Conservation (phyloP, 35 echinoderm and acorn worm genomes). For the Amphiura filiformis region DNA sequence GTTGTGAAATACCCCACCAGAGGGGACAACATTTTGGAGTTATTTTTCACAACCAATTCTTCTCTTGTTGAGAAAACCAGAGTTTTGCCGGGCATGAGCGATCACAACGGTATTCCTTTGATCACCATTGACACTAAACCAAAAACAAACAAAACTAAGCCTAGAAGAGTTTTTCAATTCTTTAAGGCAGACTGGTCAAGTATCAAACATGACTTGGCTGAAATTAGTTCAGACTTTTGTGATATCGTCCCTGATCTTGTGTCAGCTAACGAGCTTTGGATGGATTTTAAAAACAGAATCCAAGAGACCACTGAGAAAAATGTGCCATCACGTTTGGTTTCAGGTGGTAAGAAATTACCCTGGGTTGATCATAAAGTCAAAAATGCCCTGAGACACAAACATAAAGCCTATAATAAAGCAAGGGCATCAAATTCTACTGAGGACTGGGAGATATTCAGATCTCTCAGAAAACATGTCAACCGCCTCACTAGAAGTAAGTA, state of each 20-base stretch:
- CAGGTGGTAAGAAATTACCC: background rate
- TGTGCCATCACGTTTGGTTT: background rate
- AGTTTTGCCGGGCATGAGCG: background rate
- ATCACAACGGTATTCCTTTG: background rate
- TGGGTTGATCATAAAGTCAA: background rate
- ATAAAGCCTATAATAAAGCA: background rate
- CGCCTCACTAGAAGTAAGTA: background rate
- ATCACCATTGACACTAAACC: background rate
- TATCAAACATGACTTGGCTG: background rate
- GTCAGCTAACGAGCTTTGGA: background rate
- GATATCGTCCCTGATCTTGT: background rate
- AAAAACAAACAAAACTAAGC: background rate
- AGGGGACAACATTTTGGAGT: background rate
- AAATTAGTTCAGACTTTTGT: background rate
- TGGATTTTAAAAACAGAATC: background rate
- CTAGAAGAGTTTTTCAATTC: background rate
- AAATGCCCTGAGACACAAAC: background rate
- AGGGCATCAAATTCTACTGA: background rate
- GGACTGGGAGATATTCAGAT: background rate
- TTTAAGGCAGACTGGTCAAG: background rate
- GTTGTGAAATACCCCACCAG: conserved; percentile 11
- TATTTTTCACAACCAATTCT: conserved; percentile 13
- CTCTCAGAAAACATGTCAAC: background rate
- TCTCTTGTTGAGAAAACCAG: conserved; percentile 17
- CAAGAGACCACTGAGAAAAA: background rate